Evolutionary conservation across 2,888 invertebrate species (phyloP).

Genomic region (Calephelis perditalis): DNA sequence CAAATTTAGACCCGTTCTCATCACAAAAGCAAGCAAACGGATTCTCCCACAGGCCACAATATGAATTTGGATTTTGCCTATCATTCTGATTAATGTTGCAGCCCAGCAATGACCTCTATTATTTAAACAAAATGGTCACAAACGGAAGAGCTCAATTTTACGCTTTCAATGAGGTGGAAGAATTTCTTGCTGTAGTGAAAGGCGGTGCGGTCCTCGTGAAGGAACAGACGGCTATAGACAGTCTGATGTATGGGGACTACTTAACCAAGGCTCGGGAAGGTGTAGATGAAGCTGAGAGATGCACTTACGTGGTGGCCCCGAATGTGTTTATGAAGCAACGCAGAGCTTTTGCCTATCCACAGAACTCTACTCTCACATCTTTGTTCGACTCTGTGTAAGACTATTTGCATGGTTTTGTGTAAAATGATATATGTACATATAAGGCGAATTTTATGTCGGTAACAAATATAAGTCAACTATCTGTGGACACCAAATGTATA

Average conservation of each 20-base stretch:
- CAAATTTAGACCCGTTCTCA: too few relatives aligned
- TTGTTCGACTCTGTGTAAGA: slow-evolving; percentile 85
- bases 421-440: neutral
- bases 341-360: slow-evolving; percentile 85
- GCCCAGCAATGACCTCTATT: slow-evolving; percentile 59
- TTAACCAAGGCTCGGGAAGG: slow-evolving; percentile 76
- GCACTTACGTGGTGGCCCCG: slow-evolving; percentile 87
- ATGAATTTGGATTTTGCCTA: neutral
- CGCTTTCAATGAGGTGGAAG: slow-evolving; percentile 39
- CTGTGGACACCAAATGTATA: too few relatives aligned
- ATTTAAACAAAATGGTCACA: slow-evolving; percentile 58
- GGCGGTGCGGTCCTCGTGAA: slow-evolving; percentile 73
- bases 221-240: slow-evolving; percentile 83
- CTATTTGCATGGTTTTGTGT: neutral
- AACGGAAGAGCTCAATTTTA: slow-evolving; percentile 59
- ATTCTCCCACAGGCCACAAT: neutral
- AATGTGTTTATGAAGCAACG: slow-evolving; percentile 81
- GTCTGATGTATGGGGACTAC: slow-evolving; percentile 85
- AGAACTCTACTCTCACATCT: slow-evolving; percentile 75
- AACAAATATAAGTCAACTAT: too few relatives aligned
- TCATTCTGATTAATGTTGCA: slow-evolving; percentile 28
- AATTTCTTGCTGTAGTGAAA: slow-evolving; percentile 49
- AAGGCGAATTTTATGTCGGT: too few relatives aligned
- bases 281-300: slow-evolving; percentile 80
- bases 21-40: neutral